Base-by-base conservation (phyloP, 1,140 invertebrate genomes). In the Melanaphis sacchari region DNA sequence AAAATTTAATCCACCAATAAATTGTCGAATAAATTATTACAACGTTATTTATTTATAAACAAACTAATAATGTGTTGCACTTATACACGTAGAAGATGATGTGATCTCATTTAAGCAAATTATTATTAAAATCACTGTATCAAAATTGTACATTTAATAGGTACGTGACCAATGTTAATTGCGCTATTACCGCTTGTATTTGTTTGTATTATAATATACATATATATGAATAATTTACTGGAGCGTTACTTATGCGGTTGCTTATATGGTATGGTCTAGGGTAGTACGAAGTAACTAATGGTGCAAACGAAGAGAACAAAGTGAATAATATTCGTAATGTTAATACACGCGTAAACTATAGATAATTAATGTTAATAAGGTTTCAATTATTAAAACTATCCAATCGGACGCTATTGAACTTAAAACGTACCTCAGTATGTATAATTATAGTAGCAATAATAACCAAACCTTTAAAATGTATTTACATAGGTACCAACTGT, bases 21-120 rank as follows among this genome's bases (percentile, higher is more conserved):
- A 54, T 54, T 54, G 1, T 54, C 26, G 1, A 1, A 59, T 31
- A 59, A 31, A 59, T 59, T 59, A 5, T n/a, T n/a, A 5, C n/a
- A 76, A 76, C 59, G 11, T 76, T 76, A n/a, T n/a, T 21, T 1
- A 31, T 66, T 31, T 66, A 15, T 0, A 18, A 18, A 76, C n/a
- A n/a, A 66, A 66, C 4, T 76, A 18, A 76, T 15, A 76, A 76
- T 31, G 5, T 76, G 5, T 18, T 18, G 15, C 31, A n/a, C n/a
- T 76, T 36, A n/a, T 36, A 59, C 9, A 15, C 31, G 11, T 76
- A 76, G 18, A 15, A 76, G n/a, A 76, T n/a, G 11, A n/a, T 76
- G n/a, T n/a, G n/a, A 76, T 76, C 59, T 18, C 59, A 76, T 76
- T 76, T n/a, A 76, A n/a, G n/a, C 59, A 76, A 76, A 76, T 76